These are phyloP conservation scores for Aulostomus chinensis DNA, from an alignment of 2,797 vertebrate species.

Conservation along the genomic window DNA sequence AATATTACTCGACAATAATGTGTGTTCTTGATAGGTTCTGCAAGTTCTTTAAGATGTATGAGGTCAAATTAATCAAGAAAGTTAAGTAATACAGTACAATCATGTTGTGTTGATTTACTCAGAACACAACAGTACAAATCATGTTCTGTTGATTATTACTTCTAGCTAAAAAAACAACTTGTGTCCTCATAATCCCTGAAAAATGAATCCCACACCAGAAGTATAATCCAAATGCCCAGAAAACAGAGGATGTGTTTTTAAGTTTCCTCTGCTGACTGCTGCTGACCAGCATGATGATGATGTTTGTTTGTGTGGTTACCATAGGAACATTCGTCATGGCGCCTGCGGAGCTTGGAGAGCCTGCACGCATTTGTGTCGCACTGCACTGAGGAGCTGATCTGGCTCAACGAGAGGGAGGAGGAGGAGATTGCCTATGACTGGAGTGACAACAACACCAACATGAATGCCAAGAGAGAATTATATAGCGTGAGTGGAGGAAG, in stretches of 20 bases:
- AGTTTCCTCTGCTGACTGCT: neutral
- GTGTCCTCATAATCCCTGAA: too few relatives aligned
- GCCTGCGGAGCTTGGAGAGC: constrained; percentile 91
- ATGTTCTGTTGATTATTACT: too few relatives aligned
- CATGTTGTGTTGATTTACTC: too few relatives aligned
- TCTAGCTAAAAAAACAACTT: too few relatives aligned
- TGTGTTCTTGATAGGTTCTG: too few relatives aligned
- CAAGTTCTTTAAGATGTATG: too few relatives aligned
- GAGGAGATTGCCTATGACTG: constrained; percentile 97
- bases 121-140: too few relatives aligned
- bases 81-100: too few relatives aligned
- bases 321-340: constrained; percentile 94
- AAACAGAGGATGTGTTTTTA: neutral
- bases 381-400: constrained; percentile 95
- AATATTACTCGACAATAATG: too few relatives aligned
- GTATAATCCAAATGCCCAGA: neutral
- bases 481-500: constrained; percentile 84
- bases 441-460: constrained; percentile 91
- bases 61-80: too few relatives aligned
- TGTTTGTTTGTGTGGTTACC: constrained; percentile 59
- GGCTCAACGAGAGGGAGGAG: constrained; percentile 98
- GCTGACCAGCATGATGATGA: constrained; percentile 32
- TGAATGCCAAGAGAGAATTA: constrained; percentile 87
- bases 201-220: too few relatives aligned
- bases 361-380: constrained; percentile 90